Conservation (phyloP, 2,888 invertebrate species). For the Drosophila trichaetosa region DNA sequence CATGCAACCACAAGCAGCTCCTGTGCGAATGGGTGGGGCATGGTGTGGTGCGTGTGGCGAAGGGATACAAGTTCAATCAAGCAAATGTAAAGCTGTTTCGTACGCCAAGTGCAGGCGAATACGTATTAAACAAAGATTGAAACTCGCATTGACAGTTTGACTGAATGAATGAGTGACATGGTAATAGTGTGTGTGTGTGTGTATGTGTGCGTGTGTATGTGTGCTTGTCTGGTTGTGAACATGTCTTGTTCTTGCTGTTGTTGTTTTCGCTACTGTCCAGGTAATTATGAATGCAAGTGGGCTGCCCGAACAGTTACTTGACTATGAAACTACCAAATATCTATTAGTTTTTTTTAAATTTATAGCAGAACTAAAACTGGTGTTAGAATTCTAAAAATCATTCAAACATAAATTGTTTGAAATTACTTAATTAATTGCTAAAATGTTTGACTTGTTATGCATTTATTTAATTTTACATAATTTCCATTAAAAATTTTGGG, state of each 20-base stretch:
- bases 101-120: slow-evolving; percentile 73
- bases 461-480: not conserved
- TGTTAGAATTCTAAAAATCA: not conserved
- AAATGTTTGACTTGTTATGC: not conserved
- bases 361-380: not conserved
- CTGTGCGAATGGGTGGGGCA: not conserved
- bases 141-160: slow-evolving; percentile 74
- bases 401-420: not conserved
- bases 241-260: slow-evolving; percentile 28
- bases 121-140: slow-evolving; percentile 73
- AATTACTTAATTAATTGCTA: not conserved
- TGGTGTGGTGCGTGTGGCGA: not conserved
- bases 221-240: slow-evolving; percentile 18
- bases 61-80: slow-evolving; percentile 66
- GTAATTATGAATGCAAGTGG: slow-evolving; percentile 51
- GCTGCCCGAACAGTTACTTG: slow-evolving; percentile 23
- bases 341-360: not conserved
- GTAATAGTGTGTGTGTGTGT: slow-evolving; percentile 39
- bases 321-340: not conserved
- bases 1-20: slow-evolving; percentile 1
- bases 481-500: not conserved
- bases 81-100: slow-evolving; percentile 72
- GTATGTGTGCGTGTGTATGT: slow-evolving; percentile 4
- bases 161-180: slow-evolving; percentile 71
- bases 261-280: slow-evolving; percentile 36